Evolutionary conservation across 2,113 vertebrate species (phyloP), one percentile per base, ranked within the genome.

Genomic region (Rhabdomys dilectus): DNA sequence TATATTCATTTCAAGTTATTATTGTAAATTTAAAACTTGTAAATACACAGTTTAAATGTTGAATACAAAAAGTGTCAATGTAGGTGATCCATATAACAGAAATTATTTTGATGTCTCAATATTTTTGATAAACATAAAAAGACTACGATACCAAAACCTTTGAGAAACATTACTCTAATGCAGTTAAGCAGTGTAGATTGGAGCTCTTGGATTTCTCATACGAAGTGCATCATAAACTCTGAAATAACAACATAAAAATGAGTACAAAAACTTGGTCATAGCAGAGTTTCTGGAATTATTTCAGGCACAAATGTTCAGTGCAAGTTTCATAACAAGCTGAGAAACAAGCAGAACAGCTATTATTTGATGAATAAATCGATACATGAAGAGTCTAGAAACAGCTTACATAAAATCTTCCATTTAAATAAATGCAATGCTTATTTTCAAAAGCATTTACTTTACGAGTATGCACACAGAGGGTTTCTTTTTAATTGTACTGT

Each of bases 401-500:
- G 53, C 7, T 91, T 93, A n/a, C 76, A 93, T 56, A 42, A 96
- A 84, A 70, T 24, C 7, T 91, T 97, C 58, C 82, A 73, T 96
- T 96, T 96, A 97, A 78, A 91, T 76, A 96, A 89, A 88, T 48
- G 93, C 39, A 94, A 75, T 94, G 58, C 56, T 88, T 96, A 91
- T 96, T 95, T 94, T 91, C 12, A 93, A 95, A 94, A 78, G 36
- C 77, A 91, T 94, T 93, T 92, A 16, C 66, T 95, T 97, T 93
- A 70, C 88, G 68, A 91, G 19, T 39, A 76, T 81, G 81, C 72
- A 80, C 94, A 97, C 80, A 5, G 81, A 97, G 51, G 51, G 84
- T 48, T 42, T 87, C 92, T 94, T 45, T 60, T 93, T 96, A 58
- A 70, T 53, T 96, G 93, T 42, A n/a, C 45, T 78, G 3, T 75